Base-by-base conservation (phyloP, 2,113 vertebrate genomes). In the Sinocyclocheilus maitianheensis region DNA sequence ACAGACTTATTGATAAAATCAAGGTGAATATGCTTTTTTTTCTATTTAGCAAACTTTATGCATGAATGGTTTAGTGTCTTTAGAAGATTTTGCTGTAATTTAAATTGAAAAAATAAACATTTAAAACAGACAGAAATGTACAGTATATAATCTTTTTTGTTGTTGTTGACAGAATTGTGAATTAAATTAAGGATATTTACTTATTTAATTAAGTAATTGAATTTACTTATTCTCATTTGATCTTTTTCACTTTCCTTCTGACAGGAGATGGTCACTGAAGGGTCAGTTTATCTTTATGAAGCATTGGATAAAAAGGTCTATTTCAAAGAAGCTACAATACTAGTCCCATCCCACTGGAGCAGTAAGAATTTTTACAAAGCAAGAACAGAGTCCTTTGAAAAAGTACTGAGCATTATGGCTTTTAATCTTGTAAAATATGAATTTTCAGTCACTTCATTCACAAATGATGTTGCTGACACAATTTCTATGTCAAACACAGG, bases 231-330 rank as follows among this genome's bases (percentile, higher is more conserved):
- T 26, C 26, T 26, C 26, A 26, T 26, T 26, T 26, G 26, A 26
- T 26, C 26, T 26, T 26, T 26, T 26, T 26, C 26, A 26, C 26
- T 26, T 53, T 53, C 13, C 0, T 53, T 43, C 13, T n/a, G 13
- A 43, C 43, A 95, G 95, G 91, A 92, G 77, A 94, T 95, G 93
- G 72, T 95, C 84, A 90, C 84, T 0, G 91, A 92, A 51, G 93
- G 94, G 53, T 95, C 94, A 26, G 86, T 75, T 48, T 94, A 93
- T 76, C 86, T 95, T 22, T 93, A 94, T 85, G 91, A 88, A 84
- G 93, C 93, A 58, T 93, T 94, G 5, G 90, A 94, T 62, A 91
- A 90, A 85, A 93, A 92, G 88, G 86, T 93, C 11, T 94, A 90
- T 90, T 94, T 93, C 87, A 93, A 92, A 88, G 91, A 90, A 26